phyloP scores from a whole-genome alignment of 1,140 invertebrate genomes.

The Penaeus indicus region DNA sequence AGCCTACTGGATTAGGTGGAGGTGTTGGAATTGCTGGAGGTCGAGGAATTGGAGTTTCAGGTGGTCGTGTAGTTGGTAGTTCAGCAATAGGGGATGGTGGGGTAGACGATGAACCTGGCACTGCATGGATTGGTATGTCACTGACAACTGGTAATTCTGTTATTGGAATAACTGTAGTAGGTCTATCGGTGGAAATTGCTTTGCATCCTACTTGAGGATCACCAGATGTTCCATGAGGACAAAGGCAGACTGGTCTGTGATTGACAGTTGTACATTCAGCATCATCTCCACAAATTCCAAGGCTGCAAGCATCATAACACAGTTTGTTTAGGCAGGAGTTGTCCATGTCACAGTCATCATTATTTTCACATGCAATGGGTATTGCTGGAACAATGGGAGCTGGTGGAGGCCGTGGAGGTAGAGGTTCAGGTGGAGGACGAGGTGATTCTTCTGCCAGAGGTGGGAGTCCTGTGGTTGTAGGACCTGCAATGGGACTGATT shows the following conservation, averaged over 20 bases:
- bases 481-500: slow-evolving; percentile 82
- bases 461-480: slow-evolving; percentile 76
- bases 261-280: slow-evolving; percentile 67
- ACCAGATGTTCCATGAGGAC: slow-evolving; percentile 63
- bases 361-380: slow-evolving; percentile 59
- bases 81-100: slow-evolving; percentile 80
- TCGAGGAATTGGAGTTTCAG: slow-evolving; percentile 67
- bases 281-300: slow-evolving; percentile 74
- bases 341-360: slow-evolving; percentile 60
- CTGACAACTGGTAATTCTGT: slow-evolving; percentile 15
- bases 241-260: slow-evolving; percentile 56
- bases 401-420: slow-evolving; percentile 71
- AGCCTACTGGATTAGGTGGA: slow-evolving; percentile 78
- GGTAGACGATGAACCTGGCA: slow-evolving; percentile 84
- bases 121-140: slow-evolving; percentile 72
- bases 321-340: slow-evolving; percentile 60
- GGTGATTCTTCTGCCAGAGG: slow-evolving; percentile 71
- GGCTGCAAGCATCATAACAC: slow-evolving; percentile 82
- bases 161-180: slow-evolving; percentile 67
- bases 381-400: slow-evolving; percentile 39
- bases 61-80: slow-evolving; percentile 80
- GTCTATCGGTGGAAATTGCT: slow-evolving; percentile 42
- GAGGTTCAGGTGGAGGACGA: slow-evolving; percentile 68
- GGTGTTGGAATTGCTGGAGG: slow-evolving; percentile 67
- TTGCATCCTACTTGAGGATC: slow-evolving; percentile 68